Percentiles rank a stretch among this genome's conserved stretches.
These are phyloP conservation scores for Onychomys arenicola DNA, from an alignment of 2,797 vertebrate species.

Conservation along the genomic window DNA sequence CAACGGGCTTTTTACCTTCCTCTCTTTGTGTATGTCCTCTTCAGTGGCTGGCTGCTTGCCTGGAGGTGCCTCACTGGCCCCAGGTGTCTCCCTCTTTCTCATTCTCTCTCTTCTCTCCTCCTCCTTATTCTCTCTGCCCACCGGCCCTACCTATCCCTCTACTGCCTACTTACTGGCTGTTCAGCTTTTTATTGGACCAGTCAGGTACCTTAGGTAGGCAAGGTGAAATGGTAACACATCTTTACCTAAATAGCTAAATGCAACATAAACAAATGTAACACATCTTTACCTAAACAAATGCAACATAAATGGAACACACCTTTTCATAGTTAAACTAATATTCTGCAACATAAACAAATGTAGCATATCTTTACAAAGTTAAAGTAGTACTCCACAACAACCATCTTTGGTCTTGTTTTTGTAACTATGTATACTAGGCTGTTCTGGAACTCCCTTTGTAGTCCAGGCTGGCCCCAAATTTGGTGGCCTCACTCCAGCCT, in stretches of 20 bases:
- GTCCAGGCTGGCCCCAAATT: not conserved
- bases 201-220: not conserved
- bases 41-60: not conserved
- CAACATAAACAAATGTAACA: not conserved
- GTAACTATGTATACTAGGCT: not conserved
- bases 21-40: not conserved
- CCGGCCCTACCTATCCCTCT: not conserved
- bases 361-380: not conserved
- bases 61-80: too few relatives aligned
- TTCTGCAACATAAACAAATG: not conserved
- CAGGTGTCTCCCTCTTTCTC: not conserved
- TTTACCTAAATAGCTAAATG: not conserved
- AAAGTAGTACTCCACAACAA: not conserved
- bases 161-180: not conserved
- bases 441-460: not conserved
- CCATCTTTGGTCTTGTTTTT: not conserved
- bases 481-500: not conserved
- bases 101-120: not conserved
- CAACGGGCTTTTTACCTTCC: not conserved
- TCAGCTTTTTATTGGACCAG: not conserved
- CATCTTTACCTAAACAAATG: not conserved
- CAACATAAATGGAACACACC: not conserved
- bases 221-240: not conserved
- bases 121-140: not conserved
- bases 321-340: not conserved